Evolutionary conservation across 2,113 vertebrate species (phyloP).

Genomic region (Phyllostomus discolor): DNA sequence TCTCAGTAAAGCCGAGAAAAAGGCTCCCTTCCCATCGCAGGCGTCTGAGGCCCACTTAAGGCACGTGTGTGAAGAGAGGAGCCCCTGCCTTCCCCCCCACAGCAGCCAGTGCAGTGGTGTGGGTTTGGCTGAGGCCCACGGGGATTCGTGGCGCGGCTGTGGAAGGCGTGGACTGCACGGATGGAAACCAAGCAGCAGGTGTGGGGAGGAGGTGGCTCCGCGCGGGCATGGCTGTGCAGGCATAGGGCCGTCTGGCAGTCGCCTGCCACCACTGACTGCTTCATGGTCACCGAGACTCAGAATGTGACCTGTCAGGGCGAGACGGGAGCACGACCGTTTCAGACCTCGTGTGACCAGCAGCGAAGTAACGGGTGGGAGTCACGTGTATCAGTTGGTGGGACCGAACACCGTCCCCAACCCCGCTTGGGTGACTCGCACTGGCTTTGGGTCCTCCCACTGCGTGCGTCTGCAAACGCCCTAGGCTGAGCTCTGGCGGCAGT

Average conservation of each 20-base stretch:
- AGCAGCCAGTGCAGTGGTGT: too few relatives aligned
- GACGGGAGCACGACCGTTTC: not conserved
- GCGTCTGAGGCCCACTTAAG: not conserved
- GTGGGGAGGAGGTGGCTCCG: too few relatives aligned
- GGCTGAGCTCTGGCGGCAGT: not conserved
- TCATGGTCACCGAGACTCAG: not conserved
- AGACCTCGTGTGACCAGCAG: not conserved
- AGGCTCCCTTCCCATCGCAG: not conserved
- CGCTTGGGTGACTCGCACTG: slow-evolving; percentile 30
- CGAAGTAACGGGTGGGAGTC: too few relatives aligned
- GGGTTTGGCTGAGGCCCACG: too few relatives aligned
- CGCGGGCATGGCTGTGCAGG: fast-evolving
- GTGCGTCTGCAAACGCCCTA: slow-evolving; percentile 18
- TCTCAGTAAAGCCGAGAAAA: not conserved
- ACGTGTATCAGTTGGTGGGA: too few relatives aligned
- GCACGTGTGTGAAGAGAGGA: not conserved
- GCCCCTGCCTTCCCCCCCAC: not conserved
- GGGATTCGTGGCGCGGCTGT: too few relatives aligned
- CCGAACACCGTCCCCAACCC: too few relatives aligned
- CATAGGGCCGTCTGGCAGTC: not conserved
- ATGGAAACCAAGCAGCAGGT: not conserved
- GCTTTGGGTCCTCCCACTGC: not conserved
- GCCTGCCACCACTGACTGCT: not conserved
- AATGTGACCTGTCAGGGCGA: not conserved
- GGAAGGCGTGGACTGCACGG: too few relatives aligned